Conservation (phyloP, 2,797 vertebrate species). For the Myiotriccus ornatus region DNA sequence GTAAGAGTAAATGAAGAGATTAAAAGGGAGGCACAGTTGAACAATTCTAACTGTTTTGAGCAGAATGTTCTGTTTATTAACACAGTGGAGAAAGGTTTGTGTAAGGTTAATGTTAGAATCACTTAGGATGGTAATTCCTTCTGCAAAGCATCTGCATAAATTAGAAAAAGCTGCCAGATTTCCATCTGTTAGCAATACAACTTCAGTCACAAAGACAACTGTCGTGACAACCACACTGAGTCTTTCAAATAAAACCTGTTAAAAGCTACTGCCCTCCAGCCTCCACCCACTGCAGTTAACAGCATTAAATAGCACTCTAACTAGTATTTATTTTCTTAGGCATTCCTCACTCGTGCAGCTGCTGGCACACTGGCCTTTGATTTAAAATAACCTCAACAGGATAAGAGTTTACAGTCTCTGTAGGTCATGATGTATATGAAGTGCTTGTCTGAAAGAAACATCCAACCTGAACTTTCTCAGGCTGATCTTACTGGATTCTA, state of each 20-base stretch:
- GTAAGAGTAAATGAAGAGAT: neutral
- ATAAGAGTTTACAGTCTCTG: constrained; percentile 51
- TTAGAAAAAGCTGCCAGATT: constrained; percentile 68
- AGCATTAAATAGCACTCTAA: constrained; percentile 70
- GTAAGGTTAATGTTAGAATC: constrained; percentile 62
- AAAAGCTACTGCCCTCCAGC: constrained; percentile 76
- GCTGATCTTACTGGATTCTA: neutral
- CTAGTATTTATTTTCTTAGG: constrained; percentile 78
- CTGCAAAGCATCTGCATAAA: constrained; percentile 65
- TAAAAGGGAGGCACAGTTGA: neutral
- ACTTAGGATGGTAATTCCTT: constrained; percentile 56
- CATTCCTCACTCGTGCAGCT: constrained; percentile 71
- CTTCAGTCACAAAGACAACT: constrained; percentile 75
- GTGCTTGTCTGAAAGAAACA: constrained; percentile 22
- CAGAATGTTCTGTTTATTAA: constrained; percentile 65
- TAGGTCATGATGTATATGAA: constrained; percentile 55
- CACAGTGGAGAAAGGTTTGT: constrained; percentile 29
- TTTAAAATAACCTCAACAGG: constrained; percentile 72
- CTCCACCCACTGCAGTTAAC: constrained; percentile 70
- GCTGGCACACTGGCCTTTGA: constrained; percentile 69
- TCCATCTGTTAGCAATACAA: constrained; percentile 78
- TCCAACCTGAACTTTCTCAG: constrained; percentile 45
- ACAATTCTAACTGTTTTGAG: constrained; percentile 39
- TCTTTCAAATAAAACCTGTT: constrained; percentile 80
- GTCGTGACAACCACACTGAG: constrained; percentile 74